A percentile compares a stretch with the other conserved stretches of the same genome.
Conservation (phyloP, 92 coral and sea anemone genomes). For the Phenganax stokvisi region DNA sequence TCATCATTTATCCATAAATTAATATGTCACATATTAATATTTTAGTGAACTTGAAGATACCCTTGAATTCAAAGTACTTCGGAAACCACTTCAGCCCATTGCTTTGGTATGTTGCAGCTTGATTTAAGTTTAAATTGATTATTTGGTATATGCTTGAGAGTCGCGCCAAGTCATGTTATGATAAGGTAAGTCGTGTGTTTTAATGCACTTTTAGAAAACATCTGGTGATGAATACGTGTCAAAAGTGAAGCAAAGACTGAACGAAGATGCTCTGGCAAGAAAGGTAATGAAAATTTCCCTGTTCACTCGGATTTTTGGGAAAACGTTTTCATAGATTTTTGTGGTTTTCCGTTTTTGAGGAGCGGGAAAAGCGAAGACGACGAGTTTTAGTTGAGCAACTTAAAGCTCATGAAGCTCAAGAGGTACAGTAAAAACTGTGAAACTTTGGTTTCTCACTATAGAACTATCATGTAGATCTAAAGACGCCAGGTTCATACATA, state of each 20-base stretch:
- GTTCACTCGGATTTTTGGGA: neutral
- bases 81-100: conserved; percentile 34
- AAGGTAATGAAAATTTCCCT: conserved; percentile 46
- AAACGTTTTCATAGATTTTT: neutral
- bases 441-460: no score
- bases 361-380: conserved; percentile 87
- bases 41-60: conserved; percentile 54
- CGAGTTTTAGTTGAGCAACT: conserved; percentile 84
- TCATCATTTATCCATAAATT: neutral
- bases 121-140: no score
- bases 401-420: conserved; percentile 96
- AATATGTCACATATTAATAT: conserved; percentile 8
- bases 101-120: no score
- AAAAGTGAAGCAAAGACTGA: conserved; percentile 72
- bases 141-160: no score
- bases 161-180: no score
- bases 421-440: conserved; percentile 43
- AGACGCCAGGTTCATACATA: neutral
- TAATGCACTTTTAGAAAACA: conserved; percentile 44
- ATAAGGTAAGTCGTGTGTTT: neutral
- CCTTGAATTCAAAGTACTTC: conserved; percentile 18
- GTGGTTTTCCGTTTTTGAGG: conserved; percentile 42
- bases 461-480: neutral
- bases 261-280: conserved; percentile 85
- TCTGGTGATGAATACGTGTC: conserved; percentile 64